Percentiles rank a stretch among this genome's conserved stretches.
Conservation (phyloP, 2,113 vertebrate species). For the Saguinus imperator region DNA sequence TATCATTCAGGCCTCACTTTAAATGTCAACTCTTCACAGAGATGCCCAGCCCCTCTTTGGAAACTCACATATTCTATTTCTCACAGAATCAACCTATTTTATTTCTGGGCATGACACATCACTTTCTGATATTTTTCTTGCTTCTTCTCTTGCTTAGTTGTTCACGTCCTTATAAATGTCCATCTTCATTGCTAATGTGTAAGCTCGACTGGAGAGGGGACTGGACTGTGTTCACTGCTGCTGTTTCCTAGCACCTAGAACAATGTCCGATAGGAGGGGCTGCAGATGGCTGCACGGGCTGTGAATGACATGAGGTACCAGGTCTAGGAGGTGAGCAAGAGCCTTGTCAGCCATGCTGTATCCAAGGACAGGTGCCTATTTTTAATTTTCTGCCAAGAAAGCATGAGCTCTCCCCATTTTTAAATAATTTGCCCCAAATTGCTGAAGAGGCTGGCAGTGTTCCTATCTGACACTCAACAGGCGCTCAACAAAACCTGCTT, state of each 20-base stretch:
- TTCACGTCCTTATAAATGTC: background rate
- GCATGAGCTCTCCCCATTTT: background rate
- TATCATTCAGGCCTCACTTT: background rate
- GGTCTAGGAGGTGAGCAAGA: background rate
- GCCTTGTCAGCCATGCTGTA: background rate
- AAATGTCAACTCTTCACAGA: background rate
- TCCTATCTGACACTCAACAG: background rate
- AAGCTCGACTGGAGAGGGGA: background rate
- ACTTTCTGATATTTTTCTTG: background rate
- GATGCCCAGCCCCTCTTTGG: background rate
- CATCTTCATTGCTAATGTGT: background rate
- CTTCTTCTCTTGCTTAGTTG: background rate
- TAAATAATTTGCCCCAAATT: background rate
- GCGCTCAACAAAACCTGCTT: background rate
- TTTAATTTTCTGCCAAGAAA: background rate
- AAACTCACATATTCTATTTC: background rate
- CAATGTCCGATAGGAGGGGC: too few relatives aligned
- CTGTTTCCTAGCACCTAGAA: background rate
- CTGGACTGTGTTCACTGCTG: background rate
- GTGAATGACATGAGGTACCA: background rate
- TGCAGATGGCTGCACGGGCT: accelerated
- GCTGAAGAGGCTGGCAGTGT: background rate
- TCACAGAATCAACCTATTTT: background rate
- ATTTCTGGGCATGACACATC: background rate
- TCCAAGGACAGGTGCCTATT: background rate